A percentile compares a stretch with the other conserved stretches of the same genome.
Conservation (phyloP, 2,113 vertebrate species). For the Aphelocoma coerulescens region DNA sequence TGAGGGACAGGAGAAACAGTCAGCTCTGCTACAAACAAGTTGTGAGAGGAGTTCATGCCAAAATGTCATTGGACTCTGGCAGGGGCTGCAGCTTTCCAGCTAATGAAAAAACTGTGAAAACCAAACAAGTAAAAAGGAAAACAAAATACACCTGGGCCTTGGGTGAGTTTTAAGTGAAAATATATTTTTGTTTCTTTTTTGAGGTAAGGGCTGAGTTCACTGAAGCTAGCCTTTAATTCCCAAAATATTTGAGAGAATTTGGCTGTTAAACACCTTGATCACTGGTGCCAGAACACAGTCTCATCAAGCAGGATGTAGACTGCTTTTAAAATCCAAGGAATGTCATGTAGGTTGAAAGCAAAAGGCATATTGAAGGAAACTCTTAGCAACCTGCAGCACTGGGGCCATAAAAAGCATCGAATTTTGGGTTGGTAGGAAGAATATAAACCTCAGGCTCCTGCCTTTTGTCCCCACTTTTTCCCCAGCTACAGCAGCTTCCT, state of each 20-base stretch:
- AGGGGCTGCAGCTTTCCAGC: neutral
- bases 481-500: neutral
- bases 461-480: neutral
- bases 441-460: neutral
- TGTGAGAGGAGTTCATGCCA: neutral
- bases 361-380: slow-evolving; percentile 3
- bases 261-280: neutral
- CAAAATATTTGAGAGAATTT: neutral
- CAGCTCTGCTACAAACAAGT: neutral
- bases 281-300: slow-evolving; percentile 15
- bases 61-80: neutral
- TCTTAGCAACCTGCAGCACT: neutral
- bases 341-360: neutral
- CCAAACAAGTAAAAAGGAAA: neutral
- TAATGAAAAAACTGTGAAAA: neutral
- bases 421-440: slow-evolving; percentile 5
- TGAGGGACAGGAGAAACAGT: neutral
- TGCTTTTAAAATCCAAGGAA: neutral
- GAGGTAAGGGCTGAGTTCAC: neutral
- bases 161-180: slow-evolving; percentile 4
- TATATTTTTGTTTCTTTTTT: neutral
- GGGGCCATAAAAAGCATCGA: neutral
- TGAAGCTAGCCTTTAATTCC: neutral
- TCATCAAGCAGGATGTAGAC: neutral
- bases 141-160: neutral